A percentile compares a stretch with the other conserved stretches of the same genome.
Conservation (phyloP, 2,888 invertebrate genomes). For the Creontiades dilutus region DNA sequence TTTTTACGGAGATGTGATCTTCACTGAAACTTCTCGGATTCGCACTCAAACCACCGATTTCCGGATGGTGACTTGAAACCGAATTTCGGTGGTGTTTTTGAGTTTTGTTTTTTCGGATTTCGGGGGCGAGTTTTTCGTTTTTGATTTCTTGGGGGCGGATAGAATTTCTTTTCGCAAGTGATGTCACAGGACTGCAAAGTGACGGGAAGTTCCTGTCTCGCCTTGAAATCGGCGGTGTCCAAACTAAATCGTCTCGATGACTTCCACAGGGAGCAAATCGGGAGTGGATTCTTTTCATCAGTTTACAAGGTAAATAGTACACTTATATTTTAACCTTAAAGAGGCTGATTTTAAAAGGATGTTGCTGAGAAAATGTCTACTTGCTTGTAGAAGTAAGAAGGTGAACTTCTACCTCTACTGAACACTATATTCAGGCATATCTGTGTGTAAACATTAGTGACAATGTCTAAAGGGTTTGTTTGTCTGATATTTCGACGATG, state of each 20-base stretch:
- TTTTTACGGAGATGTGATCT: not conserved
- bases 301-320: constrained; percentile 91
- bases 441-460: too few species aligned
- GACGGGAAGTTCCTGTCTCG: constrained; percentile 91
- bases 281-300: constrained; percentile 97
- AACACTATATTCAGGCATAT: too few species aligned
- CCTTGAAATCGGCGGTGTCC: constrained; percentile 93
- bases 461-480: too few species aligned
- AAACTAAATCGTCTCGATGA: constrained; percentile 95
- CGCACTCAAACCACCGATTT: constrained; percentile 5
- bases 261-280: constrained; percentile 95
- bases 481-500: too few species aligned
- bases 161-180: not conserved
- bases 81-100: not conserved
- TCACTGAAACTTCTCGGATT: not conserved
- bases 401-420: too few species aligned
- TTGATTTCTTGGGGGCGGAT: not conserved
- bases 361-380: too few species aligned
- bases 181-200: constrained; percentile 78
- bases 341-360: too few species aligned
- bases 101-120: constrained; percentile 5
- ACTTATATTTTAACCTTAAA: not conserved
- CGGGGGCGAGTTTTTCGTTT: not conserved
- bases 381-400: too few species aligned
- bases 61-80: constrained; percentile 67